Evolutionary conservation across 2,113 vertebrate species (phyloP), one percentile per base, ranked within the genome.

Genomic region (Typhlomys cinereus): DNA sequence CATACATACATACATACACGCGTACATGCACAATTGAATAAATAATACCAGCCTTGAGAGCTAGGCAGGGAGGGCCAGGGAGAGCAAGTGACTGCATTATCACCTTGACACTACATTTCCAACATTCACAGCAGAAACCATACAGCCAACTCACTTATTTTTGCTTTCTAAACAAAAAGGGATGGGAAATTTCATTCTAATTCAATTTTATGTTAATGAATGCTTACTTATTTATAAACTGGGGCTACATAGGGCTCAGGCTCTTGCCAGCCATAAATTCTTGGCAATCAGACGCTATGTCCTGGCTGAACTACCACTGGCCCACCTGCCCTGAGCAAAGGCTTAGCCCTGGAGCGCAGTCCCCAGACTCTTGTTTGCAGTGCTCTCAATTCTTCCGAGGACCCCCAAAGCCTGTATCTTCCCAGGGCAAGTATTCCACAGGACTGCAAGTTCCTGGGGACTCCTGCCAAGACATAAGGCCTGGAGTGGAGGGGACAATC

Each of bases 141-240:
- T 71, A 95, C 41, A 70, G 69, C 64, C 90, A 89, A 46, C 73
- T 82, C 87, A 66, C 57, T 93, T 92, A 88, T 86, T 93, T 94
- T 92, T 97, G 95, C 90, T 93, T 95, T 94, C 94, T 95, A 89
- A 95, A 96, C 95, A 95, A 94, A 96, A 92, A 83, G 23, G 59
- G 82, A 92, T 88, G 71, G 83, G 92, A 96, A 87, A 88, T 61
- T 36, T 94, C 85, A 96, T 95, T 94, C 94, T 92, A 70, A 88
- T 94, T 86, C 94, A 97, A 95, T 94, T 95, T 97, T 89, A 87
- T 82, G 84, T 94, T 95, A 94, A 94, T 89, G 95, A 96, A 95
- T 95, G 92, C 81, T 94, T 95, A 93, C 93, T 97, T 97, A 95
- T 96, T 95, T 96, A 96, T 97, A 94, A 97, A 93, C 95, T 86